Evolutionary conservation across 2,888 invertebrate species (phyloP), one percentile per base, ranked within the genome.

Genomic region (Euzophera pinguis): DNA sequence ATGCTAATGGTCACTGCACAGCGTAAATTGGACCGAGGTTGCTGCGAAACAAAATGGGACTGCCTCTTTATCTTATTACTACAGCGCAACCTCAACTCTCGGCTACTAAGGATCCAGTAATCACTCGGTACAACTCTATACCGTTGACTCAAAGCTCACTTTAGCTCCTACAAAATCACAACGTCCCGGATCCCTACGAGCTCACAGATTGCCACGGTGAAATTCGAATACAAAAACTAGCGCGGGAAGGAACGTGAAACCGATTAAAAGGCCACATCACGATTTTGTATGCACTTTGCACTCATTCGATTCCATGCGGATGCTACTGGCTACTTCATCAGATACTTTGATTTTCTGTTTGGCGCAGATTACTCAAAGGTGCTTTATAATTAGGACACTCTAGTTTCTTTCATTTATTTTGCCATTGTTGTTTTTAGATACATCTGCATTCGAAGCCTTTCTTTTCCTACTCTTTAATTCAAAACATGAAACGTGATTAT

Each of bases 201-300:
- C 75, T 75, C 73, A 64, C 75, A 85, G 84, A 87, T 86, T 82
- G 83, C 84, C 78, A 71, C 79, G 82, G 81, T 84, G 83, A 86
- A 86, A 84, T 84, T 78, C 80, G 84, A 87, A 87, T 84, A 85
- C 86, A 87, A 89, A 89, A 89, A 87, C 83, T 82, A 81, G 79
- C 81, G 78, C 84, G 81, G 81, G 81, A 84, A 84, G 78, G 78
- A 86, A 85, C 88, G 88, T 88, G 89, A 78, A 88, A 89, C 81
- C 89, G 90, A 89, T 89, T 90, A 89, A 90, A 89, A 83, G 82
- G 81, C 85, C 84, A 78, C 90, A 90, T 89, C 90, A 90, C 90
- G 90, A 89, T 88, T 89, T 80, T 84, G 86, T 87, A 86, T 90
- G 88, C 90, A 86, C 88, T 90, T 88, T 90, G 90, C 87, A 89